Evolutionary conservation across 2,113 vertebrate genomes (phyloP).

Genomic region (Ammospiza caudacuta): DNA sequence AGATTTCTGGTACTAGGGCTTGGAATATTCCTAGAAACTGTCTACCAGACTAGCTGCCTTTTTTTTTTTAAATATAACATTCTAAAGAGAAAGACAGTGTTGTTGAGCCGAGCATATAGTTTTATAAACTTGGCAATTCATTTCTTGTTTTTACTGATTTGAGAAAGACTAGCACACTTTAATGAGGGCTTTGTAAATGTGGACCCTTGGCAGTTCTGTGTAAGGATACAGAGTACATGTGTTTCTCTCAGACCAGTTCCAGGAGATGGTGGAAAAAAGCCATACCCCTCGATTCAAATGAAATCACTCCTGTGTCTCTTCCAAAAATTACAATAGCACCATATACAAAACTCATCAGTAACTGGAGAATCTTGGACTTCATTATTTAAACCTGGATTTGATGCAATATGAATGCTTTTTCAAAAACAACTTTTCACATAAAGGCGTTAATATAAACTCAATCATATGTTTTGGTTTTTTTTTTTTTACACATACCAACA

Average conservation of each 20-base stretch:
- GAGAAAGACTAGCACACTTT: constrained; percentile 7
- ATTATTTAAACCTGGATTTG: constrained; percentile 42
- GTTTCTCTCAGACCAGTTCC: constrained; percentile 18
- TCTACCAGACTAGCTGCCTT: neutral
- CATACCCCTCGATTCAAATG: constrained; percentile 34
- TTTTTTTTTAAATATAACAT: neutral
- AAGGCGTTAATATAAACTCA: neutral
- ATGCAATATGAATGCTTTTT: neutral
- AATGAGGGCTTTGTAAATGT: neutral
- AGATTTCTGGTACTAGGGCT: neutral
- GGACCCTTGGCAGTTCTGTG: neutral
- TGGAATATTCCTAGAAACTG: neutral
- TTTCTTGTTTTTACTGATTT: constrained; percentile 3
- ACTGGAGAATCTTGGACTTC: constrained; percentile 55
- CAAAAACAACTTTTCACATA: constrained; percentile 30
- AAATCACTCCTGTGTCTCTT: constrained; percentile 57
- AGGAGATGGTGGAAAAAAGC: constrained; percentile 27
- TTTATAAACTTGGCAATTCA: neutral
- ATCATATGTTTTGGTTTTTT: neutral
- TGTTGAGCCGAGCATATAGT: neutral
- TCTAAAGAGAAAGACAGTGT: neutral
- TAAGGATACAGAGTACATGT: neutral
- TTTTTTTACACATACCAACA: constrained; percentile 15
- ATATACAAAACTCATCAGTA: constrained; percentile 61
- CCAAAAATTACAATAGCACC: constrained; percentile 58